These are phyloP conservation scores for Notoglanidium macrostoma DNA, from an alignment of 2,797 vertebrate genomes.

Conservation along the genomic window DNA sequence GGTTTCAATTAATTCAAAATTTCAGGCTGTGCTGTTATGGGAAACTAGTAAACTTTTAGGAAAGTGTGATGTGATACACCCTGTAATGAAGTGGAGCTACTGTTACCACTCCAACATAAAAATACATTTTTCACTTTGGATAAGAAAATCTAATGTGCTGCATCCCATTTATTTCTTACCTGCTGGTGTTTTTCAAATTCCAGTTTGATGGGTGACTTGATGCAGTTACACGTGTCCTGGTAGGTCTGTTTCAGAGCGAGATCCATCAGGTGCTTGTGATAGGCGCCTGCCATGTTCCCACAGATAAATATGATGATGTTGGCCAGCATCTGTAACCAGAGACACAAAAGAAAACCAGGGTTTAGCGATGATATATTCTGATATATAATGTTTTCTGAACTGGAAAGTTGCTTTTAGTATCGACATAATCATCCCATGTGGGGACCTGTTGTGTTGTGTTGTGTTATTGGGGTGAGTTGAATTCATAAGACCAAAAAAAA, in stretches of 20 bases:
- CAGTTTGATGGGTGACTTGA: constrained; percentile 96
- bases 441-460: background rate
- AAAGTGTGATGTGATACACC: background rate
- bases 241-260: constrained; percentile 94
- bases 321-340: constrained; percentile 84
- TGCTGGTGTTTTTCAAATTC: constrained; percentile 98
- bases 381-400: background rate
- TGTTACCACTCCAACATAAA: background rate
- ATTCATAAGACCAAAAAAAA: background rate
- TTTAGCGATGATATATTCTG: background rate
- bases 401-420: background rate
- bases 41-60: background rate
- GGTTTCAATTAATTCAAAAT: background rate
- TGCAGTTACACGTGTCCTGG: constrained; percentile 96
- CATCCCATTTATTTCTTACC: constrained; percentile 70
- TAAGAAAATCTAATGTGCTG: background rate
- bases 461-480: background rate
- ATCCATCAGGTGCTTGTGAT: constrained; percentile 98
- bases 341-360: background rate
- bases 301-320: constrained; percentile 97
- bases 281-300: constrained; percentile 93
- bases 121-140: too few species aligned
- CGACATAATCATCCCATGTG: too few species aligned
- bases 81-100: background rate
- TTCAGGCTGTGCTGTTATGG: background rate